Evolutionary conservation across 1,140 invertebrate genomes (phyloP), one percentile per base, ranked within the genome.

Genomic region (Bombus polaris): DNA sequence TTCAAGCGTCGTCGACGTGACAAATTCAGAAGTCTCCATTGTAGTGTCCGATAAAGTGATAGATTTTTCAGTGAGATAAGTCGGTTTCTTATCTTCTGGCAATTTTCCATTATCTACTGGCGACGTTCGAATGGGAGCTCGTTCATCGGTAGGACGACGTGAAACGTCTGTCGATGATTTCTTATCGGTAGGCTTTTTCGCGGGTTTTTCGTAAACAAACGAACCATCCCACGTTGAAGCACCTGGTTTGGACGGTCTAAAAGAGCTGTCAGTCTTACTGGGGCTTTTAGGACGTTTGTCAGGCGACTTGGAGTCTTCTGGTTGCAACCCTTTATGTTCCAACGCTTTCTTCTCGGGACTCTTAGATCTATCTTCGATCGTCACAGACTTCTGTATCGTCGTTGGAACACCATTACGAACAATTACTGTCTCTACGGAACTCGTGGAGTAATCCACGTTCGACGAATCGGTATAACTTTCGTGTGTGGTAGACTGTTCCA

Each of bases 401-500:
- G 89, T 68, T 12, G 94, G 93, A 35, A 92, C 91, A 0, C 93
- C 93, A 77, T 94, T 90, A 28, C 85, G 91, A 18, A 92, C 87
- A 15, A 94, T 89, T 0, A 94, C 86, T 0, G 93, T 93, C 42
- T 94, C 94, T 0, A 93, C 79, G 6, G 94, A 90, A 5, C 92
- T 93, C 0, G 93, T 85, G 3, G 93, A 88, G 18, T 87, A 80
- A 62, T 93, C 92, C 3, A 91, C 12, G 44, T 90, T 92, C 13
- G 91, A 83, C 0, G 93, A 93, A 28, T 91, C 91, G 6, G 71
- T 42, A 65, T 93, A 93, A 68, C 87, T 93, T 37, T 93, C 90
- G 47, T 83, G 92, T 0, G 65, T 65, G 0, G 25, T 78, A 3
- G 93, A 93, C 66, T 91, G 93, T 28, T 92, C 91, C 35, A 90